Conservation (phyloP, 2,888 invertebrate genomes). For the Aphodius sticticus region DNA sequence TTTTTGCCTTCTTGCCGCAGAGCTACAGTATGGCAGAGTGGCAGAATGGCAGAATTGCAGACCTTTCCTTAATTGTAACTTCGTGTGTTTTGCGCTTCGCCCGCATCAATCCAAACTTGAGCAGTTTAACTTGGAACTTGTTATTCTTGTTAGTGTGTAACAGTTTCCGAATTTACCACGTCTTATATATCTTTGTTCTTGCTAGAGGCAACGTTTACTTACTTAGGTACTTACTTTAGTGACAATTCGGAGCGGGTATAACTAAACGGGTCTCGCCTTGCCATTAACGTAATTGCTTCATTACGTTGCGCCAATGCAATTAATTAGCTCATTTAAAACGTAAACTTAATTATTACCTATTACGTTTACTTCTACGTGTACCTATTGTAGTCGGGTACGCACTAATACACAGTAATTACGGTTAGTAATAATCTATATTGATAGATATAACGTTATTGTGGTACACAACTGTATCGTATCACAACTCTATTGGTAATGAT, state of each 20-base stretch:
- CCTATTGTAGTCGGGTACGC: too few species aligned
- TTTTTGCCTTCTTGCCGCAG: not conserved
- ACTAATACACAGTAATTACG: too few species aligned
- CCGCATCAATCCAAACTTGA: not conserved
- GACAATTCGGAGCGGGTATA: not conserved
- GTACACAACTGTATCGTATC: too few species aligned
- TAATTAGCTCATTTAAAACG: not conserved
- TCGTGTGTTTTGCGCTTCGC: not conserved
- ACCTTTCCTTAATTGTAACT: not conserved
- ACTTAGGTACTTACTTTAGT: not conserved
- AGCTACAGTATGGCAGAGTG: not conserved
- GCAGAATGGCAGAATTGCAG: not conserved
- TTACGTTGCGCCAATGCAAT: not conserved
- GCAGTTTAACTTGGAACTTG: not conserved
- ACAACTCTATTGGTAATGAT: too few species aligned
- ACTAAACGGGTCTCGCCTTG: not conserved
- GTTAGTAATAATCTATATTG: too few species aligned
- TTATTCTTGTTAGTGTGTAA: conserved; percentile 4
- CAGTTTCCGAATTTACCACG: not conserved
- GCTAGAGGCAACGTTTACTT: not conserved
- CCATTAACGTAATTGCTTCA: not conserved
- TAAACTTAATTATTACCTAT: not conserved
- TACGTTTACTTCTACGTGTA: not conserved
- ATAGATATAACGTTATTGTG: too few species aligned
- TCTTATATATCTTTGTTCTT: not conserved